Percentiles rank a stretch among this genome's conserved stretches.
phyloP scores from a whole-genome alignment of 2,888 invertebrate species.

The Polyommatus iphigenia region DNA sequence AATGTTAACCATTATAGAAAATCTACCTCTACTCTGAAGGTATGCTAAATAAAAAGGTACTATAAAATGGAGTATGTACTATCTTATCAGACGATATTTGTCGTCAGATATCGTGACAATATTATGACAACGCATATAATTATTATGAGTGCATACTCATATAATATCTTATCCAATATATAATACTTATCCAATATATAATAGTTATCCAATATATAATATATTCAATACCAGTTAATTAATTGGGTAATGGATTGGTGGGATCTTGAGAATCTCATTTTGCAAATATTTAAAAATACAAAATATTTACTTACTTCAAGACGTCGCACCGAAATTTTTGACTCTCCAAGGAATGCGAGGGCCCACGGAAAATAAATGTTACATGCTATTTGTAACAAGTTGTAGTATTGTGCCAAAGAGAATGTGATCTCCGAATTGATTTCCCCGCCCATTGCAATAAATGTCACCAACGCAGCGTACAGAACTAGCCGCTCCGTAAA shows the following conservation, averaged over 20 bases:
- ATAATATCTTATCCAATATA: neutral
- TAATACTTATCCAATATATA: neutral
- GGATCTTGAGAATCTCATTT: neutral
- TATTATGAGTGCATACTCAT: neutral
- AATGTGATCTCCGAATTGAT: conserved; percentile 84
- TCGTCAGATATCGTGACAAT: neutral
- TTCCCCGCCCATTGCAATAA: conserved; percentile 82
- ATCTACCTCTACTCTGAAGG: neutral
- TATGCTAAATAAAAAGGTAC: neutral
- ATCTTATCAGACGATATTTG: too few relatives aligned
- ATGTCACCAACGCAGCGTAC: conserved; percentile 87
- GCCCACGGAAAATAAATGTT: conserved; percentile 83
- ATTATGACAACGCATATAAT: neutral
- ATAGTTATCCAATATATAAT: too few relatives aligned
- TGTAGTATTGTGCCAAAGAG: conserved; percentile 88
- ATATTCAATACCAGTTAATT: neutral
- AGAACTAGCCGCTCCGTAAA: conserved; percentile 92
- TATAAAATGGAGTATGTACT: too few relatives aligned
- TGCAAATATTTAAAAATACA: neutral
- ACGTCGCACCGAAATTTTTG: conserved; percentile 81
- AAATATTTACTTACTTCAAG: conserved; percentile 71
- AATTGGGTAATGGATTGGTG: neutral
- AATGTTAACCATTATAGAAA: neutral
- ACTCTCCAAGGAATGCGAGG: conserved; percentile 81
- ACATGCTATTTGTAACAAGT: conserved; percentile 85